Percentiles rank a stretch among this genome's conserved stretches.
Conservation (phyloP, 1,140 invertebrate species). For the Meloidogyne exigua region DNA sequence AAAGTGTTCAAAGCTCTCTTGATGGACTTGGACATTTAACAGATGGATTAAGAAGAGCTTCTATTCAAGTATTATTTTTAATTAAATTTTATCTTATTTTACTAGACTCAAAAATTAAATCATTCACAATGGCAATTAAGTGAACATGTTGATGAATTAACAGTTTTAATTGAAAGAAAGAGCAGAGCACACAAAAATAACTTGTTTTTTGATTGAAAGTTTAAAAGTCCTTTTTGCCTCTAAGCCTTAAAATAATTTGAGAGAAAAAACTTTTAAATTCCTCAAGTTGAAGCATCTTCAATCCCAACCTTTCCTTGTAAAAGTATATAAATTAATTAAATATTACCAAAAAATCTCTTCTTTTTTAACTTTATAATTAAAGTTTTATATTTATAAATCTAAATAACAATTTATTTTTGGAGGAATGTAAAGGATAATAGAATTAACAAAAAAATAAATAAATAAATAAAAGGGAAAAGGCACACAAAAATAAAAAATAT, state of each 20-base stretch:
- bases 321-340: no score
- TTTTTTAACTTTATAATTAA: neutral
- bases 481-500: neutral
- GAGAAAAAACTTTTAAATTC: no score
- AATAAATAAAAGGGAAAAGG: neutral
- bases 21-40: conserved; percentile 16
- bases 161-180: conserved; percentile 33
- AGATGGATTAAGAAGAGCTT: conserved; percentile 22
- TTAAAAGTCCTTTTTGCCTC: no score
- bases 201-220: no score
- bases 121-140: conserved; percentile 18
- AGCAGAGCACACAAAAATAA: conserved; percentile 11
- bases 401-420: neutral
- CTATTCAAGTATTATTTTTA: conserved; percentile 12
- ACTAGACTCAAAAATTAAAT: conserved; percentile 34
- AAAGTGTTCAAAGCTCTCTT: conserved; percentile 26
- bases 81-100: neutral
- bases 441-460: neutral
- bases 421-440: neutral
- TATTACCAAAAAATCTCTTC: no score
- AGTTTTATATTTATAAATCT: no score
- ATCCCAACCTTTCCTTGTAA: no score
- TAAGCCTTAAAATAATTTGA: no score
- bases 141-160: conserved; percentile 31
- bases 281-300: no score